Conservation (phyloP, 2,797 vertebrate genomes). For the Xiphophorus birchmanni region DNA sequence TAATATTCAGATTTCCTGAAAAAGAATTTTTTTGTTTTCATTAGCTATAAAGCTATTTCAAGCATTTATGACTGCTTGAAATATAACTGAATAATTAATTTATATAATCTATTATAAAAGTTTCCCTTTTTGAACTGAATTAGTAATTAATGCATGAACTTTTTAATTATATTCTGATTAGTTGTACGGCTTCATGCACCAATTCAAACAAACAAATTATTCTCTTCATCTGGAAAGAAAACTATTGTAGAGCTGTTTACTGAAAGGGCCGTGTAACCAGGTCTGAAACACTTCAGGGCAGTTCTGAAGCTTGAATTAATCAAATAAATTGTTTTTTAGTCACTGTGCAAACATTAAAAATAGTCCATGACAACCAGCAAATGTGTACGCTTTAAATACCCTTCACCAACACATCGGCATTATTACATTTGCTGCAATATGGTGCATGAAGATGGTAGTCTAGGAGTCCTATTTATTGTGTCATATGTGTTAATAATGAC, state of each 20-base stretch:
- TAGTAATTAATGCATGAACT: background rate
- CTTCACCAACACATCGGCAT: background rate
- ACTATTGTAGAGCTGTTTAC: background rate
- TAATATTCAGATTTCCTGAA: background rate
- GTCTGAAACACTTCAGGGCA: background rate
- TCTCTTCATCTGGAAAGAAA: background rate
- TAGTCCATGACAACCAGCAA: background rate
- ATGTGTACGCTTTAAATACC: background rate
- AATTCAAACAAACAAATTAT: background rate
- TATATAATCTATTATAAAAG: background rate
- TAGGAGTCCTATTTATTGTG: background rate
- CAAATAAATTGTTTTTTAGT: background rate
- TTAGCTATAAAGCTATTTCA: background rate
- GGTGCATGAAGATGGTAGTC: background rate
- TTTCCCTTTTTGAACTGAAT: background rate
- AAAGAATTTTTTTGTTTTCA: background rate
- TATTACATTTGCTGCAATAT: background rate
- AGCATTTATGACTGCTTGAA: background rate
- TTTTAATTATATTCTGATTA: background rate
- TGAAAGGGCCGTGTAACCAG: background rate
- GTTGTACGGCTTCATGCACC: background rate
- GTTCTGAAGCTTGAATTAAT: background rate
- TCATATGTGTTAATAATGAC: conserved; percentile 7
- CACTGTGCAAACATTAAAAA: background rate
- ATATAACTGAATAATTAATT: background rate